Conservation (phyloP, 2,113 vertebrate genomes). For the Leiothrix lutea region DNA sequence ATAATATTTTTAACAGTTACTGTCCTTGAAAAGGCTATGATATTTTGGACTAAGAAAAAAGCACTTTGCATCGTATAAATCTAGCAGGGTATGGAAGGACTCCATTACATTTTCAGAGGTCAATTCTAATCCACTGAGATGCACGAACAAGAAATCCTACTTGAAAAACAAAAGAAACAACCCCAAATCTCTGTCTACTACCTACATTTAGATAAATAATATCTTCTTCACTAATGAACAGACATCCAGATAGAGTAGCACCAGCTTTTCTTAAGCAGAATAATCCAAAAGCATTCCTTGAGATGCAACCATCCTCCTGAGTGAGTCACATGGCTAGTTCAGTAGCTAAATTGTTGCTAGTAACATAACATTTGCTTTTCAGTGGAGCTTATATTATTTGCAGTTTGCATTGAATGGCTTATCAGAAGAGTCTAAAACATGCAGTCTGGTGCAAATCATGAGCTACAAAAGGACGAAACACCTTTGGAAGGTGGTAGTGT, state of each 20-base stretch:
- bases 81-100: background rate
- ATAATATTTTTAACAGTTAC: background rate
- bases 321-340: background rate
- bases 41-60: background rate
- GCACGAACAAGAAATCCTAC: background rate
- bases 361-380: background rate
- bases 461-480: background rate
- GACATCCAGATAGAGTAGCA: background rate
- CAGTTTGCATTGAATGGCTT: background rate
- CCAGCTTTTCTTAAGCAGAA: accelerated
- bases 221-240: background rate
- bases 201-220: background rate
- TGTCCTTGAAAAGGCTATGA: background rate
- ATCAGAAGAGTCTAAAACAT: background rate
- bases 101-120: background rate
- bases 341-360: background rate
- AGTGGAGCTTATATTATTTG: background rate
- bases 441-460: background rate
- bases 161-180: background rate
- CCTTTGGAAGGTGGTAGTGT: background rate
- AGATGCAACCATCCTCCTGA: background rate
- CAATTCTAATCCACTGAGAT: background rate
- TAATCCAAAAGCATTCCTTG: background rate
- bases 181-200: background rate
- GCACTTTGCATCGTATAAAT: background rate